Evolutionary conservation across 2,113 vertebrate genomes (phyloP).

Genomic region (Hippocampus mohnikei): DNA sequence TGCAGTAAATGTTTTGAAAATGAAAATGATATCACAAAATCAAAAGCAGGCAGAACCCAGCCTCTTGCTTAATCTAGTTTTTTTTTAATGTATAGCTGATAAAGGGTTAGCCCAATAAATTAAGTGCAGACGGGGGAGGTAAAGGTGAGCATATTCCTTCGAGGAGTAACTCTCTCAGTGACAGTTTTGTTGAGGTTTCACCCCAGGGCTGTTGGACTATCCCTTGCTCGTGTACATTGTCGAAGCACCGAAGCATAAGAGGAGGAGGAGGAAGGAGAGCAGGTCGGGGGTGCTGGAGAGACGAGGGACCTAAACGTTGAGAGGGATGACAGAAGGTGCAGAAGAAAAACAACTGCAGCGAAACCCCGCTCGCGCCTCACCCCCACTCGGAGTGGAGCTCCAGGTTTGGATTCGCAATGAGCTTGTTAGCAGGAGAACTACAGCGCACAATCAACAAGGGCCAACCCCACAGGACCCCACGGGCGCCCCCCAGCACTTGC

Average conservation of each 20-base stretch:
- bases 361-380: constrained; percentile 7
- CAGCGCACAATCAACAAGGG: constrained; percentile 35
- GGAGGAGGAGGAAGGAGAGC: constrained; percentile 11
- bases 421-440: constrained; percentile 30
- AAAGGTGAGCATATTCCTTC: no score
- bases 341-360: constrained; percentile 20
- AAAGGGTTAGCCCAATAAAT: no score
- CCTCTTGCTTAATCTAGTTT: no score
- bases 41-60: no score
- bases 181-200: constrained; percentile 60
- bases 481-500: constrained; percentile 43
- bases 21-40: no score
- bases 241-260: constrained; percentile 45
- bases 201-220: constrained; percentile 56
- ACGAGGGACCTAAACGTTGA: constrained; percentile 12
- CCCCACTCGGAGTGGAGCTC: constrained; percentile 30
- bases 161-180: constrained; percentile 10
- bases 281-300: not conserved
- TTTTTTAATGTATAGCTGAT: no score
- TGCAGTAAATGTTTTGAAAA: no score
- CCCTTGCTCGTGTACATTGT: constrained; percentile 47
- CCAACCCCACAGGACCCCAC: constrained; percentile 19
- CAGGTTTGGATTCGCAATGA: constrained; percentile 60
- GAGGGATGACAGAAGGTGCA: constrained; percentile 25
- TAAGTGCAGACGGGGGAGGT: no score